Evolutionary conservation across 2,888 invertebrate genomes (phyloP).

Genomic region (Sthenelais limicola): DNA sequence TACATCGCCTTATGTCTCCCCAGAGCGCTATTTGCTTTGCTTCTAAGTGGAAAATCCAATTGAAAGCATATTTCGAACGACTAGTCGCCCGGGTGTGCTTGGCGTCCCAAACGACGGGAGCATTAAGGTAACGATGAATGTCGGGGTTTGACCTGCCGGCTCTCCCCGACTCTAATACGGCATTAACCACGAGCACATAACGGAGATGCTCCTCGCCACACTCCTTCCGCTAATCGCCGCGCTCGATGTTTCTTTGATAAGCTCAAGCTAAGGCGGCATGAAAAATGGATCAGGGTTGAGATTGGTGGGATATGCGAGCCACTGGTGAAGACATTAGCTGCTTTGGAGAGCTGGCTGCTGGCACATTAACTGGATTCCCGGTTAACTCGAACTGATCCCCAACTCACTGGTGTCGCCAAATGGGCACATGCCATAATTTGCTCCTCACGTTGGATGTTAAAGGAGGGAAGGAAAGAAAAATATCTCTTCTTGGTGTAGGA

Average conservation of each 20-base stretch:
- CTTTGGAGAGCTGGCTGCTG: slow-evolving; percentile 2
- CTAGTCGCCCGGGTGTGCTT: slow-evolving; percentile 16
- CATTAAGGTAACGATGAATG: slow-evolving; percentile 31
- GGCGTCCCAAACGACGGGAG: slow-evolving; percentile 20
- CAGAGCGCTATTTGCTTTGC: slow-evolving; percentile 34
- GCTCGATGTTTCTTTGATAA: slow-evolving; percentile 17
- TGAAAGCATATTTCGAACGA: slow-evolving; percentile 36
- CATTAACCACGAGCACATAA: slow-evolving; percentile 21
- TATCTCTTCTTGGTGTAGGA: too few relatives aligned
- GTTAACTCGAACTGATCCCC: slow-evolving; percentile 1
- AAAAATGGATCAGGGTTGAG: slow-evolving; percentile 19
- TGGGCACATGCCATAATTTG: too few relatives aligned
- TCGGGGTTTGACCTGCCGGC: background rate
- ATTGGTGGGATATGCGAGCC: slow-evolving; percentile 13
- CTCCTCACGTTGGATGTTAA: too few relatives aligned
- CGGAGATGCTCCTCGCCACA: slow-evolving; percentile 15
- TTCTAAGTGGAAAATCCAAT: slow-evolving; percentile 36
- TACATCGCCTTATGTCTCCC: slow-evolving; percentile 39
- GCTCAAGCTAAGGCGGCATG: slow-evolving; percentile 13
- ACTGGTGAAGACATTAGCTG: slow-evolving; percentile 1
- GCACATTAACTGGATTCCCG: slow-evolving; percentile 18
- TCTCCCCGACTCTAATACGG: background rate
- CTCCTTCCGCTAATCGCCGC: too few relatives aligned
- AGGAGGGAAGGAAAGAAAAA: too few relatives aligned
- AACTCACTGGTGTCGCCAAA: too few relatives aligned